Evolutionary conservation across 2,797 vertebrate genomes (phyloP).

Genomic region (Lycodopsis pacificus): DNA sequence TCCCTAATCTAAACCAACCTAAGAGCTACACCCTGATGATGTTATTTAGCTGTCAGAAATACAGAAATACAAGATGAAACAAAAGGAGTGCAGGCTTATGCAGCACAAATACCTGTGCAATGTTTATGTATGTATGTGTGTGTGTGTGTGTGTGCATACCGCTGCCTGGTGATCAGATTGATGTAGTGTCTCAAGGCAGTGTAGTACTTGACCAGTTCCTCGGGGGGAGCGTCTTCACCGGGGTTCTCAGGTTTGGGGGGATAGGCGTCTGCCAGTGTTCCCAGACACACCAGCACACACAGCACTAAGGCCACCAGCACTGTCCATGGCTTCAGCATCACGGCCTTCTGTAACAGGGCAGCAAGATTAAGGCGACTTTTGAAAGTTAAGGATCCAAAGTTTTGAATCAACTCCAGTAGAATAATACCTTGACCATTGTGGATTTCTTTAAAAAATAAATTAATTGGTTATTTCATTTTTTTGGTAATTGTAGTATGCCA

Average conservation of each 20-base stretch:
- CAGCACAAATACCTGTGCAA: background rate
- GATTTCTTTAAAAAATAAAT: background rate
- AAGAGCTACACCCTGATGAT: background rate
- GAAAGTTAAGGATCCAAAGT: background rate
- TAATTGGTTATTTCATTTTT: background rate
- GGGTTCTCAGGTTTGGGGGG: conserved; percentile 97
- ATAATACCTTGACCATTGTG: too few species aligned
- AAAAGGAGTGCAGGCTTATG: background rate
- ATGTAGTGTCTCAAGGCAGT: conserved; percentile 97
- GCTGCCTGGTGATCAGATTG: conserved; percentile 98
- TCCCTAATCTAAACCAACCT: background rate
- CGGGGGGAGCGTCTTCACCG: conserved; percentile 92
- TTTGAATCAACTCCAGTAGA: background rate
- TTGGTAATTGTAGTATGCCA: background rate
- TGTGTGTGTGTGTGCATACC: conserved; percentile 79
- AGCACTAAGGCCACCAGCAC: conserved; percentile 86
- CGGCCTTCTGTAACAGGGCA: conserved; percentile 64
- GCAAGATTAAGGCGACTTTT: background rate
- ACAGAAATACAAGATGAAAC: background rate
- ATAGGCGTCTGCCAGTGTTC: conserved; percentile 92
- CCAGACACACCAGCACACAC: conserved; percentile 91
- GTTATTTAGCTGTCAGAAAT: too few species aligned
- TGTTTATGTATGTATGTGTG: too few species aligned
- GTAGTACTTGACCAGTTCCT: conserved; percentile 98
- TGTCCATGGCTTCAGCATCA: conserved; percentile 88